Evolutionary conservation across 2,797 vertebrate genomes (phyloP), one percentile per base, ranked within the genome.

Genomic region (Cryptoblepharus egeriae): DNA sequence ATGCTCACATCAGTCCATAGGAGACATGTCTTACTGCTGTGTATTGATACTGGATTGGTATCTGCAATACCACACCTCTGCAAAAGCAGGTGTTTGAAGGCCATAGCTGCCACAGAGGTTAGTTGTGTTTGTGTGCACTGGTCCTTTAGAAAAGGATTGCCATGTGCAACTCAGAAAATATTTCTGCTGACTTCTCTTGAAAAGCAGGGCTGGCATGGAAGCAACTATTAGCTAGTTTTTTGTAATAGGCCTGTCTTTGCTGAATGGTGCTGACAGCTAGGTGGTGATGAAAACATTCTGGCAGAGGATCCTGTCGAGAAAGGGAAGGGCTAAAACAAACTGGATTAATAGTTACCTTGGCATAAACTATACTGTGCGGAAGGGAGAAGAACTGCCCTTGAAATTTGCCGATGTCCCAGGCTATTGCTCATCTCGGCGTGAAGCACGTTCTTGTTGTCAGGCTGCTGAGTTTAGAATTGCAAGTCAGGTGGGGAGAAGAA

Each of bases 371-470:
- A 24, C 15, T 83, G 71, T 70, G 71, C 64, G 74, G n/a, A 75
- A 82, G 68, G 49, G 49, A 83, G 58, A 90, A 73, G 70, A 77
- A 4, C 24, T 76, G 49, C 71, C 77, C 61, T 84, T 26, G 49
- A 37, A 32, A 65, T 70, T 88, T 87, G 22, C 32, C 4, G 0
- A 18, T 9, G 16, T 77, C 35, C 42, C 69, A 76, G 35, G 28
- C 32, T 61, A 8, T 70, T 88, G 68, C 75, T 83, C 13, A 8
- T 72, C 84, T 24, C 26, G 16, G 4, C 42, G 45, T 84, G 69
- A 2, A 0, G 8, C 60, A 61, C 26, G 13, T 30, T 83, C 57
- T 16, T 69, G 28, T 77, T 30, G 26, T 82, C 76, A 76, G 67
- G 69, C 8, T 61, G n/a, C 63, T 80, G n/a, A 57, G 39, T 77